Base-by-base conservation (phyloP, 2,113 vertebrate species). In the Pterophyllum scalare region DNA sequence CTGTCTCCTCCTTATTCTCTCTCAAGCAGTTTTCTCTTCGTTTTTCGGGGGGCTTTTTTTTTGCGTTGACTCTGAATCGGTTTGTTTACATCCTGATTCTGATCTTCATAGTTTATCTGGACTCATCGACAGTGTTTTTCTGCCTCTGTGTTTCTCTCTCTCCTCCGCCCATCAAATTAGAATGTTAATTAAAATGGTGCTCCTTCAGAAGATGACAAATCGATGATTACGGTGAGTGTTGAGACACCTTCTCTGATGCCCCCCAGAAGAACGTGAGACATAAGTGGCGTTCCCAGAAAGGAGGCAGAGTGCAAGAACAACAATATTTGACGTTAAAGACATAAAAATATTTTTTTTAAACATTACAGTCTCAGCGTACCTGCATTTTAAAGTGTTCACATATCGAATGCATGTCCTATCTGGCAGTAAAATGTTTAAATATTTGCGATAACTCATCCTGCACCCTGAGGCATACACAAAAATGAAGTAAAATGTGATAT, bases 141-240 rank as follows among this genome's bases (percentile, higher is more conserved):
- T 85, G 80, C 78, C 83, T 87, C 86, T 89, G 79, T 84, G 49
- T 81, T 75, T 76, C 74, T 84, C 84, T 83, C 87, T 80, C 84
- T 94, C 88, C 87, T 89, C 93, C 90, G 72, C 91, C 91, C 91
- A 90, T 91, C 90, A 92, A 91, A 92, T 93, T 94, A 93, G 81
- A 89, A 91, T 93, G 87, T 93, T 94, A 94, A 95, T 95, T 94
- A 94, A 94, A 93, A 92, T 59, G 81, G 15, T 89, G 87, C 89
- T 92, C 58, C 89, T 89, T 92, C 89, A 92, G 80, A 89, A 92
- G 92, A 94, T 92, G 92, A 92, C 86, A 90, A 92, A 92, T 90
- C 74, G 17, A 90, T 91, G 91, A 92, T 94, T 92, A 89, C 72
- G 33, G 28, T 80, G 86, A 94, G 90, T 83, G 81, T 75, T 26